phyloP scores from a whole-genome alignment of 2,113 vertebrate genomes.

The Heterocephalus glaber region DNA sequence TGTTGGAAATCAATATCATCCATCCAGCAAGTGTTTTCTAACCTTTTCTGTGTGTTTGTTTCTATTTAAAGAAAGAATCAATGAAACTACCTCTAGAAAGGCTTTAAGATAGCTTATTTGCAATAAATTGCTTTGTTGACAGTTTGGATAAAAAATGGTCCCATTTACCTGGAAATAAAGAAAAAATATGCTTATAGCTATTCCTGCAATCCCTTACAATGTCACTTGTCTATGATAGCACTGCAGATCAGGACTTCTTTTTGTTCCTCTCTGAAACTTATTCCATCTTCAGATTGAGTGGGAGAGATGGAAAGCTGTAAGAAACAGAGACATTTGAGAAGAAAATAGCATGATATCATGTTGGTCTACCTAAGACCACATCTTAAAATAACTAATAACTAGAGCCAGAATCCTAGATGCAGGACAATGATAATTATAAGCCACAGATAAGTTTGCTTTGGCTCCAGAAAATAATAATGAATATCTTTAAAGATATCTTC shows the following conservation, averaged over 20 bases:
- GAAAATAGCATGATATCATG: accelerated
- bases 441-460: not conserved
- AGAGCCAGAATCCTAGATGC: not conserved
- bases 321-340: not conserved
- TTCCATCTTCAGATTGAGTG: not conserved
- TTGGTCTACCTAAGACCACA: too few species aligned
- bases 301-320: accelerated
- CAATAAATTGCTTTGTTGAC: not conserved
- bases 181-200: not conserved
- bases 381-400: not conserved
- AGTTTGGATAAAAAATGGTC: not conserved
- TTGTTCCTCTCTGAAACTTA: not conserved
- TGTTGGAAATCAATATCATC: not conserved
- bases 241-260: not conserved
- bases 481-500: not conserved
- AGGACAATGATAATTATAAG: not conserved
- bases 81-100: not conserved
- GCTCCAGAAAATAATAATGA: not conserved
- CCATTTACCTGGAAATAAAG: not conserved
- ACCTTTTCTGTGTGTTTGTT: not conserved
- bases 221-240: not conserved
- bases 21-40: not conserved
- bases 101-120: not conserved
- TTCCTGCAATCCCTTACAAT: not conserved
- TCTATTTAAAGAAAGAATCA: not conserved